Conservation (phyloP, 2,888 invertebrate species). For the Dynastes hyllus region DNA sequence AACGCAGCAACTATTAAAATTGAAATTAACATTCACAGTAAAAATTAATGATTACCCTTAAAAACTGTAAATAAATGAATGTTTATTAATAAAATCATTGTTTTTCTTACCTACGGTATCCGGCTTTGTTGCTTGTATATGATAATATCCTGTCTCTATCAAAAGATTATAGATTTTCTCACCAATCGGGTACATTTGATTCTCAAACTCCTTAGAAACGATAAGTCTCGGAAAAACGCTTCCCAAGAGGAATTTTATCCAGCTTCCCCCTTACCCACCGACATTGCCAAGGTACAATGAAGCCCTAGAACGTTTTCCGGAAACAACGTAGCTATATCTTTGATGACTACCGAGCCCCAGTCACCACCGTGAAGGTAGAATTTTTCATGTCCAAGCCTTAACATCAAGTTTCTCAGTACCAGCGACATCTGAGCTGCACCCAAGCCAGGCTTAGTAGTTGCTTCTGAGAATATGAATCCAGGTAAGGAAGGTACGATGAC, state of each 20-base stretch:
- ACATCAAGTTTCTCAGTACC: constrained; percentile 81
- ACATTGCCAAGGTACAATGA: constrained; percentile 78
- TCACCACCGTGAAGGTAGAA: constrained; percentile 87
- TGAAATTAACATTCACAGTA: too few species aligned
- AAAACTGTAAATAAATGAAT: too few species aligned
- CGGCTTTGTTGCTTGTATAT: constrained; percentile 90
- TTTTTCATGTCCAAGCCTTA: constrained; percentile 78
- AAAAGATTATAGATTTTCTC: constrained; percentile 66
- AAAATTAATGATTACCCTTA: too few species aligned
- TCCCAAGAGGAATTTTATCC: constrained; percentile 69
- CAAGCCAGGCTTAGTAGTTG: constrained; percentile 78
- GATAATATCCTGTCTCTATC: constrained; percentile 78
- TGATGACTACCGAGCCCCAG: constrained; percentile 82
- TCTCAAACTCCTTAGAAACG: constrained; percentile 72
- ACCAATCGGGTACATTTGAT: constrained; percentile 74
- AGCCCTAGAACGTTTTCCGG: constrained; percentile 75
- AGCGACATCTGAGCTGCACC: constrained; percentile 75
- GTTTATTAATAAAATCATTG: too few species aligned
- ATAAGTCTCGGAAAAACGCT: constrained; percentile 75
- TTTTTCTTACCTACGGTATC: constrained; percentile 83
- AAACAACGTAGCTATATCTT: constrained; percentile 77
- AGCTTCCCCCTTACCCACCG: constrained; percentile 56
- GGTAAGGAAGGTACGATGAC: constrained; percentile 76
- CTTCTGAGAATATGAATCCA: constrained; percentile 73
- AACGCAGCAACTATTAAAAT: too few species aligned